Conservation (phyloP, 2,113 vertebrate species). For the Ailuropoda melanoleuca region DNA sequence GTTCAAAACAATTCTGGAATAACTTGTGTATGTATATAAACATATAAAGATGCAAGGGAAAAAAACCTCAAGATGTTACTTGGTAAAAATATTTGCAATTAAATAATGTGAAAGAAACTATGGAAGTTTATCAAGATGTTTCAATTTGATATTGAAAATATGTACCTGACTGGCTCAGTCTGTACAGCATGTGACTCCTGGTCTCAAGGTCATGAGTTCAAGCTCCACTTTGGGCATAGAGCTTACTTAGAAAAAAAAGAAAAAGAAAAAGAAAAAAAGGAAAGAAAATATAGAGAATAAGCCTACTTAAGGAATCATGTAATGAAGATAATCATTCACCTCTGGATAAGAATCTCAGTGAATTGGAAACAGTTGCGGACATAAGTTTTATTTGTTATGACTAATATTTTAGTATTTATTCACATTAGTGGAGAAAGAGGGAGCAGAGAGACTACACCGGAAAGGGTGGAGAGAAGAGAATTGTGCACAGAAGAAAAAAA, state of each 20-base stretch:
- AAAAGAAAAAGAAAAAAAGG: background rate
- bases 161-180: background rate
- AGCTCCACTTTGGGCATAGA: background rate
- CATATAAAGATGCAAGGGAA: background rate
- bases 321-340: background rate
- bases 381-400: background rate
- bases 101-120: background rate
- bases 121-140: background rate
- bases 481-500: background rate
- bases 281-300: background rate
- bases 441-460: too few species aligned
- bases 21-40: background rate
- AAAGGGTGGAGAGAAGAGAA: background rate
- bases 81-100: background rate
- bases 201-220: background rate
- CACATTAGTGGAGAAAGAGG: background rate
- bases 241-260: background rate
- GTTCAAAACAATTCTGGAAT: background rate
- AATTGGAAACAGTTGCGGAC: background rate
- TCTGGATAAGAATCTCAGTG: background rate
- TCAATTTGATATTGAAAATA: constrained; percentile 10
- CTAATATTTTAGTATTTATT: background rate
- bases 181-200: background rate
- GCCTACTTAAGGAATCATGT: background rate
- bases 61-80: background rate